Evolutionary conservation across 2,888 invertebrate species (phyloP).

Genomic region (Amphipyra berbera): DNA sequence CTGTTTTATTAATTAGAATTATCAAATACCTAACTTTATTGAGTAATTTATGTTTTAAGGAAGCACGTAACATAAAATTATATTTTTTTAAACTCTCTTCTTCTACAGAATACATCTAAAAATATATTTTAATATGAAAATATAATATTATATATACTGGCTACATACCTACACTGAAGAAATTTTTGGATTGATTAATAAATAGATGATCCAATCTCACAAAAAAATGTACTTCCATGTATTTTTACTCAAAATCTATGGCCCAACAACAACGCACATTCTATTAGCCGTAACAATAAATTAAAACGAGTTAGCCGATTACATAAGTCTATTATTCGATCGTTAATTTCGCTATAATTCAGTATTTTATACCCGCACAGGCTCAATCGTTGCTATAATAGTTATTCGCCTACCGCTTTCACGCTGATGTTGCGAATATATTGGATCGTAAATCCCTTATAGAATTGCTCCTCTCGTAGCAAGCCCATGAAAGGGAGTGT

Average conservation of each 20-base stretch:
- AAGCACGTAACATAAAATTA: not conserved
- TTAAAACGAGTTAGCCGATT: slow-evolving; percentile 18
- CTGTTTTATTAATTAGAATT: slow-evolving; percentile 42
- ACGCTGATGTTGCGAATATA: slow-evolving; percentile 54
- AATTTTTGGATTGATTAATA: too few relatives aligned
- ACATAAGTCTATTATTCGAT: slow-evolving; percentile 41
- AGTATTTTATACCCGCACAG: slow-evolving; percentile 35
- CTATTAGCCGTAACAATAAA: slow-evolving; percentile 24
- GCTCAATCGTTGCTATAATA: slow-evolving; percentile 45
- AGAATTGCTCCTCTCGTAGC: slow-evolving; percentile 54
- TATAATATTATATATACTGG: not conserved
- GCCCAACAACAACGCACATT: slow-evolving; percentile 7
- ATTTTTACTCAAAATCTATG: not conserved
- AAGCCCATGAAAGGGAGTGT: slow-evolving; percentile 49
- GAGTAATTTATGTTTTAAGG: not conserved
- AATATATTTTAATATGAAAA: not conserved
- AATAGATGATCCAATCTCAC: not conserved
- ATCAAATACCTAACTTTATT: slow-evolving; percentile 21
- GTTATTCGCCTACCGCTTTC: slow-evolving; percentile 56
- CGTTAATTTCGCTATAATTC: slow-evolving; percentile 44
- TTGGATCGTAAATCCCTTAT: slow-evolving; percentile 62
- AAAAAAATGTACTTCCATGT: not conserved
- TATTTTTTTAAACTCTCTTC: not conserved
- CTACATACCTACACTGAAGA: too few relatives aligned
- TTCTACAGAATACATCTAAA: not conserved